Conservation (phyloP, 2,797 vertebrate species). For the Tinamus major region DNA sequence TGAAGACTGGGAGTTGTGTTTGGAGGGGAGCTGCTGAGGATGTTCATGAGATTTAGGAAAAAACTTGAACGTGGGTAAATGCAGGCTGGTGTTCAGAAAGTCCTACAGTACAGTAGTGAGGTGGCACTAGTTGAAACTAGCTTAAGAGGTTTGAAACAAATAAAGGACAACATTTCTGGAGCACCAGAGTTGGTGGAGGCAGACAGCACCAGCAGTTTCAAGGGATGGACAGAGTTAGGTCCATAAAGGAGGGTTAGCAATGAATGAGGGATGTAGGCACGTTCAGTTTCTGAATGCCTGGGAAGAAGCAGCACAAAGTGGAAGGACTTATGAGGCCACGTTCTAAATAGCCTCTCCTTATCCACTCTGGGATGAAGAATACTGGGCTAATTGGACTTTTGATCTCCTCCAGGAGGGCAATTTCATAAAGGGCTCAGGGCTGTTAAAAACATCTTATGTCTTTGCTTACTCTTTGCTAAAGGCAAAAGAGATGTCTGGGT, state of each 20-base stretch:
- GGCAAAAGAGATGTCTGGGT: rapidly evolving
- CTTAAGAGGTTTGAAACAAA: neutral
- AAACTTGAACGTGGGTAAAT: neutral
- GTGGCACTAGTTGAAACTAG: neutral
- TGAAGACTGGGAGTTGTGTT: neutral
- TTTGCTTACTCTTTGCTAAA: neutral
- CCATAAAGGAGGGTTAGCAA: neutral
- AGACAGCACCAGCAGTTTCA: neutral
- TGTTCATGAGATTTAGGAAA: neutral
- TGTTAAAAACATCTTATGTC: neutral
- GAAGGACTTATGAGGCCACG: no score
- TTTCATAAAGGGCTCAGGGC: neutral
- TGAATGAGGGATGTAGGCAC: rapidly evolving
- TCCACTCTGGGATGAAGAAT: neutral
- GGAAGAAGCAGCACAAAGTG: neutral
- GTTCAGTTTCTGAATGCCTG: neutral
- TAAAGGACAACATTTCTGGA: neutral
- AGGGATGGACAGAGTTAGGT: neutral
- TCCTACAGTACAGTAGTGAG: neutral
- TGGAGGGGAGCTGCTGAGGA: neutral
- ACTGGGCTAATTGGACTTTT: neutral
- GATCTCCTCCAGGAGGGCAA: neutral
- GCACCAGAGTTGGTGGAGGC: rapidly evolving
- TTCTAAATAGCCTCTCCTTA: neutral
- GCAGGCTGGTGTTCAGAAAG: neutral